A percentile compares a stretch with the other conserved stretches of the same genome.
Conservation (phyloP, 2,797 vertebrate genomes). For the Capromys pilorides region DNA sequence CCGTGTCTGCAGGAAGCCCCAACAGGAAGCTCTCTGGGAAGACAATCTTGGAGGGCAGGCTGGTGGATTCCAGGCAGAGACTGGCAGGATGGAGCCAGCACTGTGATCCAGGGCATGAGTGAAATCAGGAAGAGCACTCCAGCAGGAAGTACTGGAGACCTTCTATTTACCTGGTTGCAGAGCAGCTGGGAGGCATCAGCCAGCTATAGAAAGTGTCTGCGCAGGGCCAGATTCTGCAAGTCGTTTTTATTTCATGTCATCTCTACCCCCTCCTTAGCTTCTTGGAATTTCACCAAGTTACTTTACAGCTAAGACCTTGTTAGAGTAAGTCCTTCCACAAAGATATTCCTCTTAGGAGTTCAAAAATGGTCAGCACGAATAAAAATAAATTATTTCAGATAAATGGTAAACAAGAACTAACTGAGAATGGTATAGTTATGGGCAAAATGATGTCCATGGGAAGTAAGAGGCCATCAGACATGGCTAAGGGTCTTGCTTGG, state of each 20-base stretch:
- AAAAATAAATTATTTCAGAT: conserved; percentile 27
- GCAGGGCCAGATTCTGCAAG: neutral
- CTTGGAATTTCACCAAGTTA: neutral
- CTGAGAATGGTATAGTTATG: neutral
- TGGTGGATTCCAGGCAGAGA: neutral
- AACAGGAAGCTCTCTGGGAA: neutral
- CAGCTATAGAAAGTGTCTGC: neutral
- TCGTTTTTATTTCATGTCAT: neutral
- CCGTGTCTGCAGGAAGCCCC: too few relatives aligned
- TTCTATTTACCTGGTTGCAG: neutral
- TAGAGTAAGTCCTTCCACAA: neutral
- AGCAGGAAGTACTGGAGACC: too few relatives aligned
- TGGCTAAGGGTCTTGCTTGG: neutral
- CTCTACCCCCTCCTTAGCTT: neutral
- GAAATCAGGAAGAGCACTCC: neutral
- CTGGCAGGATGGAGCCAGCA: neutral
- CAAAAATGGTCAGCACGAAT: neutral
- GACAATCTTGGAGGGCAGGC: neutral
- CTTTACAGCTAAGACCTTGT: neutral
- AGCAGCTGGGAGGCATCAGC: neutral
- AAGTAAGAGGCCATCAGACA: neutral
- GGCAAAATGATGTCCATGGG: neutral
- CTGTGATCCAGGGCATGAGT: neutral
- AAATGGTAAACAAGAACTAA: neutral
- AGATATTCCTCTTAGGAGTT: neutral